These are phyloP conservation scores for Drosophila erecta DNA, from an alignment of 1,140 invertebrate genomes.

Conservation along the genomic window DNA sequence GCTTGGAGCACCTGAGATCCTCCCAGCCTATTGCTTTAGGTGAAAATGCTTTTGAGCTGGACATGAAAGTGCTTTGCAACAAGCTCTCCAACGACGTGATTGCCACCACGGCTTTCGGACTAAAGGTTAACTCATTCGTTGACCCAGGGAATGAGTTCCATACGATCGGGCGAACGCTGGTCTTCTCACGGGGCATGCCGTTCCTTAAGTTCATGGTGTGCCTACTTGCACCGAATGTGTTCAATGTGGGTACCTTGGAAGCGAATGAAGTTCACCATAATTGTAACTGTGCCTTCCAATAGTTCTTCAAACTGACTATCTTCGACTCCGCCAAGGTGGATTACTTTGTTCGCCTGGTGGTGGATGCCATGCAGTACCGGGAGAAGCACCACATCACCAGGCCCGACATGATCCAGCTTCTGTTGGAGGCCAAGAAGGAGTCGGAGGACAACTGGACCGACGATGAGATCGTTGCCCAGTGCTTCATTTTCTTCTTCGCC, in stretches of 20 bases:
- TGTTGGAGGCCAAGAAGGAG: conserved; percentile 84
- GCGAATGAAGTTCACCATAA: neutral
- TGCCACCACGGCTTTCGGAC: conserved; percentile 85
- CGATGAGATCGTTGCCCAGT: conserved; percentile 85
- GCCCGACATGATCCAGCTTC: conserved; percentile 85
- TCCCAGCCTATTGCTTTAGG: conserved; percentile 2
- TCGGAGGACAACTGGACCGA: conserved; percentile 84
- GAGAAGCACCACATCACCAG: conserved; percentile 78
- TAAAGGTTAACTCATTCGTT: conserved; percentile 85
- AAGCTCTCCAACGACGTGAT: conserved; percentile 85
- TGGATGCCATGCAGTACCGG: conserved; percentile 79
- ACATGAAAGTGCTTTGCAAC: conserved; percentile 84
- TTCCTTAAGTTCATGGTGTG: conserved; percentile 63
- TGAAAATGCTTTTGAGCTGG: conserved; percentile 68
- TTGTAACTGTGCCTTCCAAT: neutral
- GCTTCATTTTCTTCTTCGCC: conserved; percentile 85
- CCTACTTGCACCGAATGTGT: conserved; percentile 26
- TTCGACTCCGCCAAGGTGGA: conserved; percentile 57
- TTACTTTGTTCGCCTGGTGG: conserved; percentile 73
- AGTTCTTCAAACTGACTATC: conserved; percentile 51
- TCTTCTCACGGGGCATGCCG: conserved; percentile 69
- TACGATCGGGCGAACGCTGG: conserved; percentile 80
- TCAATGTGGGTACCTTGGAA: conserved; percentile 35
- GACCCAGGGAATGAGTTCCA: conserved; percentile 85
- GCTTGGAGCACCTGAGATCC: conserved; percentile 37